These are phyloP conservation scores for Habrosyne pyritoides DNA, from an alignment of 2,888 invertebrate species.

Conservation along the genomic window DNA sequence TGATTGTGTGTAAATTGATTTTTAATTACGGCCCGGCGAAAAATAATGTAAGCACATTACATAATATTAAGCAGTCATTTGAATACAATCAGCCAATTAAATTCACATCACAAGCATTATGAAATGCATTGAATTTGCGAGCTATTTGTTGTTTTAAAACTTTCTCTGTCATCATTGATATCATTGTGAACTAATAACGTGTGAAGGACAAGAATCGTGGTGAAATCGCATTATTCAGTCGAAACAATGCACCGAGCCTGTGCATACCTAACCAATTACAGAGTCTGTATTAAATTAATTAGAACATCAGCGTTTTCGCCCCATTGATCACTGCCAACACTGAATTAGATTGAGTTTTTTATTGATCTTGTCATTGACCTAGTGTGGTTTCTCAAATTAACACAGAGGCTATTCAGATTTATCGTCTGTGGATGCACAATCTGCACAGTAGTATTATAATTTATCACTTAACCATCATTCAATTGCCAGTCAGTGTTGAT, in stretches of 20 bases:
- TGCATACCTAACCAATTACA: conserved; percentile 28
- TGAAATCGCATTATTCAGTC: conserved; percentile 38
- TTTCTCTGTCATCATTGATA: conserved; percentile 51
- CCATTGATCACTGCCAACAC: conserved; percentile 45
- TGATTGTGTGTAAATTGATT: conserved; percentile 19
- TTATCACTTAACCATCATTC: neutral
- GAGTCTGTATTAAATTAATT: conserved; percentile 37
- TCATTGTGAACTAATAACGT: conserved; percentile 40
- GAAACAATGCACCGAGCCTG: conserved; percentile 39
- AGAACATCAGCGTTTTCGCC: conserved; percentile 49
- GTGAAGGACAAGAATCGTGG: conserved; percentile 39
- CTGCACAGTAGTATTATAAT: neutral
- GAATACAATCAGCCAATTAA: conserved; percentile 53
- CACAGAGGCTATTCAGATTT: conserved; percentile 48
- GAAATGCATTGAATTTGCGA: conserved; percentile 41
- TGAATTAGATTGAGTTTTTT: conserved; percentile 52
- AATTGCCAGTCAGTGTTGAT: neutral
- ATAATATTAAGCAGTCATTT: conserved; percentile 28
- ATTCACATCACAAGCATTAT: conserved; percentile 48
- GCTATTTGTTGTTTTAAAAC: conserved; percentile 39
- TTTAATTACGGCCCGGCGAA: conserved; percentile 13
- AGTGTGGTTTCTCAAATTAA: conserved; percentile 68
- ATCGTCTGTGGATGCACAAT: neutral
- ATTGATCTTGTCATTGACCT: conserved; percentile 66
- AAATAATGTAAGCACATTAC: conserved; percentile 26